phyloP scores from a whole-genome alignment of 2,113 vertebrate genomes.

The Larimichthys polyactis region DNA sequence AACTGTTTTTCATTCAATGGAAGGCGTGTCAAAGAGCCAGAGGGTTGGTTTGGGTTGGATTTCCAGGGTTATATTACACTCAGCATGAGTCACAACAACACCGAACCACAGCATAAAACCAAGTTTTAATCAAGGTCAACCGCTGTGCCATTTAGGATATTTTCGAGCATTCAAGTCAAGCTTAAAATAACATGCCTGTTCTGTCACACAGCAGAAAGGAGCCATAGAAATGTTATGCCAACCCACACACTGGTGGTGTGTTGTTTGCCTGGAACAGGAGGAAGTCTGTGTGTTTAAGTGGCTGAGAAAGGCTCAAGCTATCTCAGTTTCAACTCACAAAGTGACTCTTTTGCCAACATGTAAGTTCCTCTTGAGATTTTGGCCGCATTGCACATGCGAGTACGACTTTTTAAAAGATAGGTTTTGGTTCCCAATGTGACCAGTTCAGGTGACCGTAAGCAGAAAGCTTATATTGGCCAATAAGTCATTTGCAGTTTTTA shows the following conservation, averaged over 20 bases:
- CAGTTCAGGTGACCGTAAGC: not conserved
- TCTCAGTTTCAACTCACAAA: conserved; percentile 16
- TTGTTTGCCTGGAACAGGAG: conserved; percentile 22
- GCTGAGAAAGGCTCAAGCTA: conserved; percentile 21
- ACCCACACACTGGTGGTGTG: conserved; percentile 41
- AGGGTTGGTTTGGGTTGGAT: conserved; percentile 18
- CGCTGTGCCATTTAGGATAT: conserved; percentile 29
- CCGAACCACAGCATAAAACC: conserved; percentile 38
- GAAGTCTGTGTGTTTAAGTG: conserved; percentile 28
- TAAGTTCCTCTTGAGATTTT: not conserved
- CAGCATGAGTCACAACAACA: conserved; percentile 29
- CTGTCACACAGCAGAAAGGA: conserved; percentile 32
- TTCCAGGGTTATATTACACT: conserved; percentile 25
- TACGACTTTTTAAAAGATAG: not conserved
- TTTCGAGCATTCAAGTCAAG: conserved; percentile 22
- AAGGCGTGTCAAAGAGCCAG: conserved; percentile 28
- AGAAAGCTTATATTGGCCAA: not conserved
- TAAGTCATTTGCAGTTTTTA: not conserved
- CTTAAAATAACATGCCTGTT: conserved; percentile 53
- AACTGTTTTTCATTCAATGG: conserved; percentile 7
- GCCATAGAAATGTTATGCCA: conserved; percentile 32
- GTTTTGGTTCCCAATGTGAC: not conserved
- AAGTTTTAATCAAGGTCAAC: conserved; percentile 47
- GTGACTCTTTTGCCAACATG: not conserved
- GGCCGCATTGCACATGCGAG: not conserved